Percentiles rank a stretch among this genome's conserved stretches.
Conservation (phyloP, 2,797 vertebrate genomes). For the Glyptemys insculpta region DNA sequence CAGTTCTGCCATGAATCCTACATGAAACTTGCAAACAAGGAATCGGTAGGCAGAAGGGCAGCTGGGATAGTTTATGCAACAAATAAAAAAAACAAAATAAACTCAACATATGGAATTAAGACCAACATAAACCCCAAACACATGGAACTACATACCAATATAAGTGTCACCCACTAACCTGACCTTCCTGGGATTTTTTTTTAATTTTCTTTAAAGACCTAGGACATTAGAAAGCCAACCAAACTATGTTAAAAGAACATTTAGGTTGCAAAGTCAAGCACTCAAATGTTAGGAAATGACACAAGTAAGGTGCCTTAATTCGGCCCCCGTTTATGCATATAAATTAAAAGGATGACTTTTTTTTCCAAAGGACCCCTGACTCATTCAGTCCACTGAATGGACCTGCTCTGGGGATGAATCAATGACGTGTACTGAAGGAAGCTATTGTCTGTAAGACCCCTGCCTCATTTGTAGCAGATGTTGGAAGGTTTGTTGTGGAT, state of each 20-base stretch:
- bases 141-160: neutral
- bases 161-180: neutral
- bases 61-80: neutral
- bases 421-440: too few relatives aligned
- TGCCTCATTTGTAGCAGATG: neutral
- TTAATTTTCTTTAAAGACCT: neutral
- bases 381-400: neutral
- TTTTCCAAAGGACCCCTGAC: neutral
- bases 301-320: neutral
- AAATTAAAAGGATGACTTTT: too few relatives aligned
- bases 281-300: neutral
- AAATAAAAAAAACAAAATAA: neutral
- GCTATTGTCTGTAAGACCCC: neutral
- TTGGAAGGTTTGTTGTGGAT: neutral
- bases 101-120: neutral
- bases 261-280: neutral
- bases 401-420: neutral
- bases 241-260: neutral
- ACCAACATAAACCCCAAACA: neutral
- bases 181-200: neutral
- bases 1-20: neutral
- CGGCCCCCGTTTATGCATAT: too few relatives aligned
- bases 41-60: neutral
- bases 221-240: neutral
- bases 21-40: neutral